These are phyloP conservation scores for Ailuropoda melanoleuca DNA, from an alignment of 2,113 vertebrate genomes.

Conservation along the genomic window DNA sequence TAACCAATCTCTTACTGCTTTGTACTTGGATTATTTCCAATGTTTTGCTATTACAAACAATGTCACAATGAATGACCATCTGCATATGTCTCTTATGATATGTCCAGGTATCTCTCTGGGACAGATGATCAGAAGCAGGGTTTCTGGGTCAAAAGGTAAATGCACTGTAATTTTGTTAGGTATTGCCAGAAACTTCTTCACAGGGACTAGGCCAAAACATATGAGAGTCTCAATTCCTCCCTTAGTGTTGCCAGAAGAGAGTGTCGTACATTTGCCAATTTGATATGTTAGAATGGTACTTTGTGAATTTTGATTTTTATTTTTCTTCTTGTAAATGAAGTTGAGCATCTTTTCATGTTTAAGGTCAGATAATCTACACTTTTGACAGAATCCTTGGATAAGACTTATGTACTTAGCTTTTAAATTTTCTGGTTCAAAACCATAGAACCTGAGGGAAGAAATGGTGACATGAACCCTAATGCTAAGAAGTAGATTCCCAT, in stretches of 20 bases:
- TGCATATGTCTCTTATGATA: not conserved
- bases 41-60: not conserved
- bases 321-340: not conserved
- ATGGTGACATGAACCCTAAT: not conserved
- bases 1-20: not conserved
- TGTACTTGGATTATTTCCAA: not conserved
- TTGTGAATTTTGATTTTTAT: not conserved
- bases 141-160: slow-evolving; percentile 19
- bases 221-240: not conserved
- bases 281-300: not conserved
- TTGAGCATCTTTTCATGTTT: not conserved
- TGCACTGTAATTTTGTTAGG: not conserved
- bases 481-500: not conserved
- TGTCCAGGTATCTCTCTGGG: not conserved
- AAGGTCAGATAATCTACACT: not conserved
- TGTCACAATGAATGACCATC: not conserved
- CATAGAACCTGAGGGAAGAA: not conserved
- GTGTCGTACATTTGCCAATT: not conserved
- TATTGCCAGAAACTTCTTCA: not conserved
- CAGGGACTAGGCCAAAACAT: not conserved
- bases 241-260: not conserved
- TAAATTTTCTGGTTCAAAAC: not conserved
- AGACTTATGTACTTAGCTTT: not conserved
- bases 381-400: not conserved
- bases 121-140: not conserved